A percentile compares a stretch with the other conserved stretches of the same genome.
Evolutionary conservation across 2,797 vertebrate genomes (phyloP).

Genomic region (Takifugu rubripes): DNA sequence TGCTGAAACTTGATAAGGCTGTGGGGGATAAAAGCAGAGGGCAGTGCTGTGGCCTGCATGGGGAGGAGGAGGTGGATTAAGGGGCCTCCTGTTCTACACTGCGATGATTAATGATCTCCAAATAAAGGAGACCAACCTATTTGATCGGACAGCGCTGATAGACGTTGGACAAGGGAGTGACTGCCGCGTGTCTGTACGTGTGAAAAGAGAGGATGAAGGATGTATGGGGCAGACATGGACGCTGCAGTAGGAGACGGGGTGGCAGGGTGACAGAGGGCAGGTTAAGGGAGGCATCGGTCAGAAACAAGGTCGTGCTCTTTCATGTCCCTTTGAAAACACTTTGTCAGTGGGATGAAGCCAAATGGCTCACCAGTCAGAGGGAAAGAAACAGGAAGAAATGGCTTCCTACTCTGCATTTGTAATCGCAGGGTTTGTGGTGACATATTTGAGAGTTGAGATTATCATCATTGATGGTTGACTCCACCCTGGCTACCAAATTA

Average conservation of each 20-base stretch:
- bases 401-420: slow-evolving; percentile 30
- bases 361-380: slow-evolving; percentile 30
- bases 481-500: slow-evolving; percentile 67
- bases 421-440: slow-evolving; percentile 65
- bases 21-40: slow-evolving; percentile 69
- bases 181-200: slow-evolving; percentile 51
- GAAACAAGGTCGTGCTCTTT: slow-evolving; percentile 54
- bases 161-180: slow-evolving; percentile 65
- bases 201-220: slow-evolving; percentile 47
- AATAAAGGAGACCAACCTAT: slow-evolving; percentile 65
- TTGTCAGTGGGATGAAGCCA: slow-evolving; percentile 36
- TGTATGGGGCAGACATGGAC: slow-evolving; percentile 38
- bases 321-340: slow-evolving; percentile 51
- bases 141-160: slow-evolving; percentile 60
- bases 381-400: slow-evolving; percentile 28
- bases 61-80: slow-evolving; percentile 65
- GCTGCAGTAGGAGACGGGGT: slow-evolving; percentile 43
- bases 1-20: slow-evolving; percentile 78
- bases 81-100: slow-evolving; percentile 73
- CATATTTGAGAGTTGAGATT: slow-evolving; percentile 50
- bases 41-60: slow-evolving; percentile 20
- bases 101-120: slow-evolving; percentile 80
- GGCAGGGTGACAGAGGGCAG: slow-evolving; percentile 51
- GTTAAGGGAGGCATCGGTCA: slow-evolving; percentile 49
- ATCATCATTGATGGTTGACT: slow-evolving; percentile 49